Evolutionary conservation across 2,113 vertebrate genomes (phyloP).

Genomic region (Hippocampus guttulatus): DNA sequence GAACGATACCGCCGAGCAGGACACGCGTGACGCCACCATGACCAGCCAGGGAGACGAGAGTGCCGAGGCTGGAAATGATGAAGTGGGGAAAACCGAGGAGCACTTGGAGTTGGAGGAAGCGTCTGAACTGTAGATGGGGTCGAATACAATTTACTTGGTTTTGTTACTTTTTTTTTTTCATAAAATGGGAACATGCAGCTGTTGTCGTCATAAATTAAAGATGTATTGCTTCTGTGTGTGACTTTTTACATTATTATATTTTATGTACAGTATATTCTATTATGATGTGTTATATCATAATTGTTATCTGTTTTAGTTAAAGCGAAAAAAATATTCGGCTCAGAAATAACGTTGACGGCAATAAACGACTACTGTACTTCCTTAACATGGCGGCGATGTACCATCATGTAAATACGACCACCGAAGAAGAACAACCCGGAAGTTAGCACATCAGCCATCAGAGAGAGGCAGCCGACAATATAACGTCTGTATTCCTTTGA

Average conservation of each 20-base stretch:
- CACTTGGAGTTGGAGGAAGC: slow-evolving; percentile 56
- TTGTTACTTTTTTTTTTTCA: neutral
- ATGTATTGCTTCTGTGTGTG: neutral
- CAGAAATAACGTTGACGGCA: neutral
- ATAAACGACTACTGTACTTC: neutral
- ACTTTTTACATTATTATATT: neutral
- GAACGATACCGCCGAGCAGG: slow-evolving; percentile 71
- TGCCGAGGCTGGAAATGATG: slow-evolving; percentile 18
- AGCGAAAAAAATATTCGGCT: neutral
- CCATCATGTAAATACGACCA: neutral
- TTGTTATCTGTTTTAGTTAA: neutral
- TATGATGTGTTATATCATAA: neutral
- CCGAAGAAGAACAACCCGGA: slow-evolving; percentile 4
- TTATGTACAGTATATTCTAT: neutral
- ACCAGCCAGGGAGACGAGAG: slow-evolving; percentile 43
- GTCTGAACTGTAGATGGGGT: slow-evolving; percentile 39
- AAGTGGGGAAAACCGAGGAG: slow-evolving; percentile 29
- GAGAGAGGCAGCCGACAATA: neutral
- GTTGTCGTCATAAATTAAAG: neutral
- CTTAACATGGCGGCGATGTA: neutral
- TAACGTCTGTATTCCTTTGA: neutral
- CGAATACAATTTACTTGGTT: neutral
- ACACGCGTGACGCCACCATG: slow-evolving; percentile 64
- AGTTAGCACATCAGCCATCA: neutral
- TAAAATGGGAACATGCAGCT: neutral